Evolutionary conservation across 35 echinoderm and acorn worm species (phyloP).

Genomic region (Heliocidaris tuberculata): DNA sequence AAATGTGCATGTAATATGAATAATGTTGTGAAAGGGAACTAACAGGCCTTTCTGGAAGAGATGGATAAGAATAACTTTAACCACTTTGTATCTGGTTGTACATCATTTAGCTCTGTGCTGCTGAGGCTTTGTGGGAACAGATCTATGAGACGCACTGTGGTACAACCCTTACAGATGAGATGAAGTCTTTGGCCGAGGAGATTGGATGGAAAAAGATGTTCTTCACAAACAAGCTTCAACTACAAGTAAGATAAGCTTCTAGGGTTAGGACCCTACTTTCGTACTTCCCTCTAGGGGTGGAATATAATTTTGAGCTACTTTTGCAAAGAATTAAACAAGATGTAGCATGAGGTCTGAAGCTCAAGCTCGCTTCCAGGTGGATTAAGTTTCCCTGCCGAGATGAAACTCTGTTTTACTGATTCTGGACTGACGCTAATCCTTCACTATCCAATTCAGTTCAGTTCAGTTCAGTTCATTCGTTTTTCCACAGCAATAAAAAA

Average conservation of each 20-base stretch:
- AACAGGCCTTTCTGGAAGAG: too few relatives aligned
- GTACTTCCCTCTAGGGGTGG: background rate
- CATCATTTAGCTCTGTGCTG: constrained; percentile 71
- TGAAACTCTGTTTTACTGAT: too few relatives aligned
- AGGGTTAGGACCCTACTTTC: background rate
- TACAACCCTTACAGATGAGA: constrained; percentile 90
- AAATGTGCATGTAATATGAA: too few relatives aligned
- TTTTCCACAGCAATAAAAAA: too few relatives aligned
- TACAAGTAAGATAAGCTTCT: constrained; percentile 67
- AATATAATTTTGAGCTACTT: background rate
- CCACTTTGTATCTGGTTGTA: too few relatives aligned
- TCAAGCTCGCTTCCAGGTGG: too few relatives aligned
- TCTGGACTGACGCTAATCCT: too few relatives aligned
- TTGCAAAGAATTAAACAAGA: background rate
- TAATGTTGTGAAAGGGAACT: too few relatives aligned
- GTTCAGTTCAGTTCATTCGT: too few relatives aligned
- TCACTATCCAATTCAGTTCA: too few relatives aligned
- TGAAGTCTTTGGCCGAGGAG: constrained; percentile 83
- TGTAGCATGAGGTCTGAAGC: background rate
- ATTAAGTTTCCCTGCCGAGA: too few relatives aligned
- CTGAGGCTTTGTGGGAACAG: constrained; percentile 96
- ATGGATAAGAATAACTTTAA: too few relatives aligned
- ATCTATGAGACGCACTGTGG: constrained; percentile 91
- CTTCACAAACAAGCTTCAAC: constrained; percentile 97
- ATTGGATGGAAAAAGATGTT: constrained; percentile 98